phyloP scores from a whole-genome alignment of 2,797 vertebrate species.

The Coccyzus lansbergi region DNA sequence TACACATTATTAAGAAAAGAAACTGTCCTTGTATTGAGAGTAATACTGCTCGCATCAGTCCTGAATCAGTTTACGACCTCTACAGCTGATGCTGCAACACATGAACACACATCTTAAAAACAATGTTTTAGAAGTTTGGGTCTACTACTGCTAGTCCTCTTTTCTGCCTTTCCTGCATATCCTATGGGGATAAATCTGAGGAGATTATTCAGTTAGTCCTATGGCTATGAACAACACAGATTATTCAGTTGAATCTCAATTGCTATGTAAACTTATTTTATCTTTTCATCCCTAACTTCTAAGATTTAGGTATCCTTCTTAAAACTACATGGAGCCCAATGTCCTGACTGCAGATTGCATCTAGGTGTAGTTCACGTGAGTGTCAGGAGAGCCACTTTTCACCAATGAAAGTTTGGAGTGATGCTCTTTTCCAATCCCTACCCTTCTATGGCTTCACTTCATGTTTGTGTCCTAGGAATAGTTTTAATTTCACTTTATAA shows the following conservation, averaged over 20 bases:
- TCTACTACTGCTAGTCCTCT: background rate
- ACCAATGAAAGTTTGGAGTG: background rate
- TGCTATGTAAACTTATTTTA: background rate
- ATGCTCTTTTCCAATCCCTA: background rate
- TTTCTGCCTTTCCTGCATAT: background rate
- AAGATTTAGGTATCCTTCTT: background rate
- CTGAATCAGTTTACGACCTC: background rate
- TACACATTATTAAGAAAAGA: background rate
- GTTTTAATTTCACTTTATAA: background rate
- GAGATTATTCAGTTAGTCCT: background rate
- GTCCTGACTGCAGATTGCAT: rapidly evolving
- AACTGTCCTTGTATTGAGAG: background rate
- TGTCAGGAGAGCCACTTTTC: background rate
- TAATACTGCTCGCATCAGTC: background rate
- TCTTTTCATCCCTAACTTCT: background rate
- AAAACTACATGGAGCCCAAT: background rate
- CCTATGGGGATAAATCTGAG: background rate
- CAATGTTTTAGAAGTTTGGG: background rate
- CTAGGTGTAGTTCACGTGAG: background rate
- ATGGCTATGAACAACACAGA: background rate
- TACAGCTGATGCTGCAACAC: background rate
- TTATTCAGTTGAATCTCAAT: background rate
- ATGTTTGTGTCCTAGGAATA: background rate
- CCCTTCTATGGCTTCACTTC: background rate
- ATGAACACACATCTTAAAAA: background rate